Conservation (phyloP, 2,888 invertebrate species). For the Oasisia sp. region DNA sequence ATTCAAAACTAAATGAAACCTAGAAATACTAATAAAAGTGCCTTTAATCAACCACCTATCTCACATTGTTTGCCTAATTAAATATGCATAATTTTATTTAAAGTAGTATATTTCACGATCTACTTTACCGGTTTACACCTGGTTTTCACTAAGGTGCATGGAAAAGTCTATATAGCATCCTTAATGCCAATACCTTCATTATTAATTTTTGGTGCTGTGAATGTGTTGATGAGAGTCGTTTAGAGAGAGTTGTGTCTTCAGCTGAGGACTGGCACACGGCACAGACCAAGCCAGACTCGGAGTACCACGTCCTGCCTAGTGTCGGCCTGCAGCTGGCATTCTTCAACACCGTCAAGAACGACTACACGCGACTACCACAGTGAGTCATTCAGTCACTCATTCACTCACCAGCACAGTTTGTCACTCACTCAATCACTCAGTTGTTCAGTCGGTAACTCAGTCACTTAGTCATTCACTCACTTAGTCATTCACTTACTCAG, state of each 20-base stretch:
- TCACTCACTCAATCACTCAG: neutral
- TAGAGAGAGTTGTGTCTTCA: constrained; percentile 53
- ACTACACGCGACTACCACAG: constrained; percentile 76
- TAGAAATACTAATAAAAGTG: too few species aligned
- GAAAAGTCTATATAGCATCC: too few species aligned
- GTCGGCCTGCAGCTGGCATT: constrained; percentile 75
- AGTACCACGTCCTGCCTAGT: constrained; percentile 79
- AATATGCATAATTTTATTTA: too few species aligned
- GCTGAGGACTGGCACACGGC: constrained; percentile 81
- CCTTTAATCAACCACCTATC: too few species aligned
- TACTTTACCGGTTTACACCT: too few species aligned
- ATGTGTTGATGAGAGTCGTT: too few species aligned
- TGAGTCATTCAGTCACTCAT: constrained; percentile 40
- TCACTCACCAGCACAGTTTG: neutral
- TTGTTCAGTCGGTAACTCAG: neutral
- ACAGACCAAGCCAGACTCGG: constrained; percentile 77
- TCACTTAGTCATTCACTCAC: too few species aligned
- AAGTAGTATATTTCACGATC: too few species aligned
- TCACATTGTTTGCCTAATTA: too few species aligned
- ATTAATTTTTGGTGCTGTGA: neutral
- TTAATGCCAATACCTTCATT: too few species aligned
- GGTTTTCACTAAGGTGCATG: too few species aligned
- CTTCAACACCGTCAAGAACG: constrained; percentile 80
- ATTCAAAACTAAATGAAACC: too few species aligned
- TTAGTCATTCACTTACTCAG: neutral